These are phyloP conservation scores for Smithornis capensis DNA, from an alignment of 2,113 vertebrate species.

Conservation along the genomic window DNA sequence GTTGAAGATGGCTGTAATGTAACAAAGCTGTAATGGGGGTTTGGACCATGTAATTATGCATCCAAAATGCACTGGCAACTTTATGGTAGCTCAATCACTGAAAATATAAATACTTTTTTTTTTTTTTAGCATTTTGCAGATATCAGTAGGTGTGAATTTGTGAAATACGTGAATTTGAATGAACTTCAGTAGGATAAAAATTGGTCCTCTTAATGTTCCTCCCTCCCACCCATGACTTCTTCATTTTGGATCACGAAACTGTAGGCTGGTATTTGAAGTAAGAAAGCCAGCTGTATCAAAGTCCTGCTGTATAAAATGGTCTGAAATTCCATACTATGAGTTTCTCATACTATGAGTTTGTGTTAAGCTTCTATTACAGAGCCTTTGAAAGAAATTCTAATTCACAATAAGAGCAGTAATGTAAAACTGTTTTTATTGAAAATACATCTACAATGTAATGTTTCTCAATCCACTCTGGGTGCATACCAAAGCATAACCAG, in stretches of 20 bases:
- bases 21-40: rapidly evolving
- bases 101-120: background rate
- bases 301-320: background rate
- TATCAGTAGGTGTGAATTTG: background rate
- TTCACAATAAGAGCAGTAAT: slow-evolving; percentile 48
- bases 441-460: slow-evolving; percentile 82
- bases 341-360: background rate
- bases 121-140: background rate
- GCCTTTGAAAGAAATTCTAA: slow-evolving; percentile 6
- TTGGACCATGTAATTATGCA: background rate
- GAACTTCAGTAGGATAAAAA: background rate
- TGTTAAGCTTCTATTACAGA: background rate
- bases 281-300: background rate
- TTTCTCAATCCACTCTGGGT: slow-evolving; percentile 65
- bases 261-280: background rate
- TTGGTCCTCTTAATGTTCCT: background rate
- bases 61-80: background rate
- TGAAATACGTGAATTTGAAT: background rate
- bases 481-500: slow-evolving; percentile 55
- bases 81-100: background rate
- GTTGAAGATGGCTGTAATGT: background rate
- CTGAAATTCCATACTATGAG: background rate
- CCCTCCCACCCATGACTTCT: background rate
- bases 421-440: slow-evolving; percentile 85
- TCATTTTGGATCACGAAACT: background rate